Base-by-base conservation (phyloP, 2,888 invertebrate species). In the Azorinus chamasolen region DNA sequence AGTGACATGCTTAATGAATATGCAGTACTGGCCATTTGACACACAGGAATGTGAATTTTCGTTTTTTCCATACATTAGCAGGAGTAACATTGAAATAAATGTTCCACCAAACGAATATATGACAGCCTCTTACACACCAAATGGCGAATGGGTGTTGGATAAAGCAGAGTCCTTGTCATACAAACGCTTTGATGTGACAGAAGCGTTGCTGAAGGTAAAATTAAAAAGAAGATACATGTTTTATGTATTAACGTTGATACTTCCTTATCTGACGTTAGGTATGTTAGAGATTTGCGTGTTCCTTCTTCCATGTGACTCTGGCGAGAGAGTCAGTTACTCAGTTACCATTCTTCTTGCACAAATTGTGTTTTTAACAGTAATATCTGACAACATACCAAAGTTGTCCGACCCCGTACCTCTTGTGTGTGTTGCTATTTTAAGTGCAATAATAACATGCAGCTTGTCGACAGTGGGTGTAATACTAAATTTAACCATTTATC, bases 1-100 rank as follows among this genome's bases (percentile, higher is more conserved):
- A 20, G 62, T 61, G 37, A 10, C 50, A 10, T 74, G 73, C 22
- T 24, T n/a, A n/a, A 66, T 74, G 39, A 61, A 71, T 22, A 62
- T 76, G 55, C 70, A 71, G 27, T 76, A 46, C 57, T 77, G 76
- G 76, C 76, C 76, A 6, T 77, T 66, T 53, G 76, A 77, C 37
- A 57, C 61, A 55, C 76, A 77, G 18, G 27, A 59, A 12, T 77
- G 76, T 63, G 43, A 61, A 0, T 14, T 77, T 22, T 12, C 10
- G 2, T 41, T 77, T 2, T 57, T 71, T 6, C 22, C 62, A 0
- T 58, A 46, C n/a, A 66, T 55, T 18, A 50, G 62, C 20, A 1
- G 3, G 12, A n/a, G 2, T 10, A n/a, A n/a, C n/a, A n/a, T n/a
- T n/a, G 25, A 16, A 27, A 46, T 1, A 24, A 58, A 5, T 18